Conservation (phyloP, 2,113 vertebrate species). For the Canis aureus region DNA sequence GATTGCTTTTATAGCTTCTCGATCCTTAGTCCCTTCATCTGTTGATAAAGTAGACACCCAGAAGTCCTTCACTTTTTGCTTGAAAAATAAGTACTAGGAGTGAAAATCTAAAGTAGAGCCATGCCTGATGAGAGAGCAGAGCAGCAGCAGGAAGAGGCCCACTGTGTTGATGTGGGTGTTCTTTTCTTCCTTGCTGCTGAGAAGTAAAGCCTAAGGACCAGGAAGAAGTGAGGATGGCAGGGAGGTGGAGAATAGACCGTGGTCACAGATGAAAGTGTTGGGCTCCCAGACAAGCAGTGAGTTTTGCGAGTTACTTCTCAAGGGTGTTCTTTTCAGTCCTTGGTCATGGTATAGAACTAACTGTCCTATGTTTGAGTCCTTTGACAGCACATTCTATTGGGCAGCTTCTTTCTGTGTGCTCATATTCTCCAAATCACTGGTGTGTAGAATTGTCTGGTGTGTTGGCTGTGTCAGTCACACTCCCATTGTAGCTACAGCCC, state of each 20-base stretch:
- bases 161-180: neutral
- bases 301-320: slow-evolving; percentile 7
- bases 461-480: neutral
- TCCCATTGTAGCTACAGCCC: neutral
- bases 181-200: neutral
- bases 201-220: neutral
- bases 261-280: neutral
- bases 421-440: neutral
- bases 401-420: neutral
- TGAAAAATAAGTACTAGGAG: slow-evolving; percentile 35
- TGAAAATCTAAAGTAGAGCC: neutral
- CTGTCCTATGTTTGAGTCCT: neutral
- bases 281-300: neutral
- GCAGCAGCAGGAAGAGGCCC: neutral
- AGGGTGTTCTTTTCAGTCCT: neutral
- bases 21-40: neutral
- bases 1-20: neutral
- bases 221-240: neutral
- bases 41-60: slow-evolving; percentile 11
- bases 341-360: neutral
- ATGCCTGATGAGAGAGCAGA: neutral
- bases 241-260: neutral
- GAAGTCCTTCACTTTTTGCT: slow-evolving; percentile 1
- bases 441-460: neutral
- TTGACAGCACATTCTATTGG: neutral